Evolutionary conservation across 2,888 invertebrate species (phyloP), one percentile per base, ranked within the genome.

Genomic region (Noctua comes): DNA sequence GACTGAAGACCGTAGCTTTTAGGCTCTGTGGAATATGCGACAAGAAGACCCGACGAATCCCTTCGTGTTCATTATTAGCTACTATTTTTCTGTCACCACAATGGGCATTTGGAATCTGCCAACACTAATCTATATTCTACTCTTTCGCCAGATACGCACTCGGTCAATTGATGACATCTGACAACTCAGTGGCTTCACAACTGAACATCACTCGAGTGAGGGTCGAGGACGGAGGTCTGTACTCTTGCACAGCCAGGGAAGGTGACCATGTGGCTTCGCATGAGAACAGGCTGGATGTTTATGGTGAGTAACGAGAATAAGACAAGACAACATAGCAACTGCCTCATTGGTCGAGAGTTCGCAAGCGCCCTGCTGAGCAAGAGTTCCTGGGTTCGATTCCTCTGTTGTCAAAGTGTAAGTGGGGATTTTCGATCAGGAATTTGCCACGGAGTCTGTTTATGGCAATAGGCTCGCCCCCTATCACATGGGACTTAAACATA

Each of bases 221-320:
- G 79, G 97, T 97, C 0, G 97, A 97, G 82, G 98, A 98, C 78
- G 97, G 97, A 1, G 98, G 97, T 0, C 91, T 97, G 13, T 98
- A 98, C 92, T 96, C 97, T 0, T 98, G 98, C 88, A 94, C 95
- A 1, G 97, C 97, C 0, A 94, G 88, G 62, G 96, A 96, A 85
- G 95, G 96, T 8, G 96, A 96, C 0, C 91, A 95, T 59, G 79
- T 90, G 0, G 94, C 94, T 10, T 91, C 86, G 0, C 95, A 96
- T 85, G 96, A 96, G 83, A 96, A 96, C 62, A 92, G 97, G 68
- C 93, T 97, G 1, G 97, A 97, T 90, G 96, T 97, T 71, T 97
- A 97, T 89, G 97, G 97, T 97, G 91, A 91, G 90, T 27, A 10
- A 43, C 43, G 10, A 43, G 10, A 43, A 43, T 43, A 43, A 43